Base-by-base conservation (phyloP, 2,888 invertebrate species). In the Parelbella ahira region DNA sequence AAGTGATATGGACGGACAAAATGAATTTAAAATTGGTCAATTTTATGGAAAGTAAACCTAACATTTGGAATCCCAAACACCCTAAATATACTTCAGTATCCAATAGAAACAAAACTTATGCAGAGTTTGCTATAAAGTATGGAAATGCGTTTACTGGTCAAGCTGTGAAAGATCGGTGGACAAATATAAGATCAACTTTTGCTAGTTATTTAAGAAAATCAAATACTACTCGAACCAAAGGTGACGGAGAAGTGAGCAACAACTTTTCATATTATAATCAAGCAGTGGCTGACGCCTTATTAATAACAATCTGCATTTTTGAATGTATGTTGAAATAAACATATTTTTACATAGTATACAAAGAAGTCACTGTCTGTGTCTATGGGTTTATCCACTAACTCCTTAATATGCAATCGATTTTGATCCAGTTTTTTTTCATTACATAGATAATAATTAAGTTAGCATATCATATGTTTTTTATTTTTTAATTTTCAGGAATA, bases 101-200 rank as follows among this genome's bases (percentile, higher is more conserved):
- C 23, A 50, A 56, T 18, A 64, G 76, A 48, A 83, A 86, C 41
- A 64, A 68, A 54, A 77, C 78, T 2, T 87, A 82, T 37, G 69
- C 77, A 0, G 75, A 81, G 50, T 87, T 84, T 49, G 83, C 86
- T 1, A 55, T 68, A 12, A 69, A 71, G 56, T 86, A 84, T 45
- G 74, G 74, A 1, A 64, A 83, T 37, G 70, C 76, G 29, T 79
- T 87, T 45, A 75, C 75, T 10, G 82, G 83, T 13, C 77, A 77
- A 51, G 84, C 86, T 15, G 87, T 84, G 3, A 87, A 83, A 50
- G 79, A 83, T 13, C 63, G 87, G 1, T 87, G 87, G 87, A 86
- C 84, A 2, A 87, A 86, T 53, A 86, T 87, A 9, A 64, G 87
- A 32, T 82, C 81, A 4, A 84, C 86, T 1, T 86, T 76, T 58